Base-by-base conservation (phyloP, 2,113 vertebrate genomes). In the Seriola rivoliana region DNA sequence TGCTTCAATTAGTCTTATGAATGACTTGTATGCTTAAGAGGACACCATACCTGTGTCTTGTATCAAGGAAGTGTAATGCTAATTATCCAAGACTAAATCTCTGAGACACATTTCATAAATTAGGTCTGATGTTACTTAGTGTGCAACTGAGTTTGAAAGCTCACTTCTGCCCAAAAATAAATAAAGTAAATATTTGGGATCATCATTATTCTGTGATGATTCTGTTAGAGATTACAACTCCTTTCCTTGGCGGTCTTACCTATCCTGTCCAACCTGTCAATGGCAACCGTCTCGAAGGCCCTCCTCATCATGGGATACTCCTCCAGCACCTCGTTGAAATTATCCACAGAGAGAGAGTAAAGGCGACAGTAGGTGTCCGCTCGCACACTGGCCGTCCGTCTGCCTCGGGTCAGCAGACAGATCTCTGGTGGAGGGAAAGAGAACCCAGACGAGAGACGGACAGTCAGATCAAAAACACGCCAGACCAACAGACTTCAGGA, bases 271-370 rank as follows among this genome's bases (percentile, higher is more conserved):
- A 99, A 93, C 69, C 98, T 96, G 95, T 99, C 98, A 0, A 99
- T 99, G 93, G 98, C 98, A 0, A 99, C 98, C 0, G 98, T 99
- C 93, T 99, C 98, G 0, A 99, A 99, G 80, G 98, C 98, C 4
- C 98, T 91, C 75, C 98, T 95, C 98, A 99, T 99, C 98, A 99
- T 99, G 85, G 98, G 98, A 71, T 99, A 98, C 91, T 99, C 98
- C 93, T 99, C 98, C 89, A 99, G 93, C 71, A 99, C 98, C 93
- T 99, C 98, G 1, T 99, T 99, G 95, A 99, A 99, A 91, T 99
- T 96, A 94, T 99, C 98, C 93, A 99, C 97, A 0, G 97, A 98
- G 54, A 99, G 96, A 0, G 97, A 99, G 92, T 98, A 99, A 23
- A 99, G 96, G 52, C 98, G 97, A 82, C 98, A 99, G 93, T 99